These are phyloP conservation scores for Xanthorhoe designata DNA, from an alignment of 2,888 invertebrate genomes.

Conservation along the genomic window DNA sequence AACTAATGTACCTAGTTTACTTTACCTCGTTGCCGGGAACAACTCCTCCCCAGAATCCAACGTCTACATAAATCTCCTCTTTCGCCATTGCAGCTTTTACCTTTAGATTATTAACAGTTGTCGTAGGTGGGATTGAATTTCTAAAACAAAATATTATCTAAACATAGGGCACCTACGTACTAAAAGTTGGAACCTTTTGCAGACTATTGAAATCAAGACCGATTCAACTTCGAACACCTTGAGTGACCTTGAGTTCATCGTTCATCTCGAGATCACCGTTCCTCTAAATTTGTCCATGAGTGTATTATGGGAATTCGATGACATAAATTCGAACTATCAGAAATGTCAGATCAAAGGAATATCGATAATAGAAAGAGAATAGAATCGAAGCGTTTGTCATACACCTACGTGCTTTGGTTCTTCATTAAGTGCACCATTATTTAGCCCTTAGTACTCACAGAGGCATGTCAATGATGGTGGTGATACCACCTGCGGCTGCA, in stretches of 20 bases:
- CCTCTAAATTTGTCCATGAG: no score
- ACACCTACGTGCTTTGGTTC: no score
- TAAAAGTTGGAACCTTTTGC: not conserved
- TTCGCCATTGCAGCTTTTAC: conserved; percentile 85
- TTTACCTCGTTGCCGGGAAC: conserved; percentile 87
- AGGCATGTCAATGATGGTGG: conserved; percentile 90
- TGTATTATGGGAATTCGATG: no score
- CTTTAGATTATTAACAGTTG: conserved; percentile 85
- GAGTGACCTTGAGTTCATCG: no score
- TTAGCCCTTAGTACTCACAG: conserved; percentile 70
- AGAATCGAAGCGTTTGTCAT: not conserved
- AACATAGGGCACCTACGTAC: not conserved
- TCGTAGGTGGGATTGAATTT: conserved; percentile 90
- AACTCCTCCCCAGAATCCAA: conserved; percentile 91
- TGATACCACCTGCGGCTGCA: conserved; percentile 90
- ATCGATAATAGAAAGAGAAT: not conserved
- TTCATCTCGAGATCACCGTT: no score
- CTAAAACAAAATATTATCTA: conserved; percentile 63
- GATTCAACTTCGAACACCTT: no score
- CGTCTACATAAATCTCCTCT: conserved; percentile 87
- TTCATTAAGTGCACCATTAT: no score
- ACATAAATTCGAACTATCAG: not conserved
- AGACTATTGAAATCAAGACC: not conserved
- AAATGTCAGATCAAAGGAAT: not conserved
- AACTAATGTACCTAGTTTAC: not conserved